Evolutionary conservation across 2,888 invertebrate species (phyloP), one percentile per base, ranked within the genome.

Genomic region (Pammene aurita): DNA sequence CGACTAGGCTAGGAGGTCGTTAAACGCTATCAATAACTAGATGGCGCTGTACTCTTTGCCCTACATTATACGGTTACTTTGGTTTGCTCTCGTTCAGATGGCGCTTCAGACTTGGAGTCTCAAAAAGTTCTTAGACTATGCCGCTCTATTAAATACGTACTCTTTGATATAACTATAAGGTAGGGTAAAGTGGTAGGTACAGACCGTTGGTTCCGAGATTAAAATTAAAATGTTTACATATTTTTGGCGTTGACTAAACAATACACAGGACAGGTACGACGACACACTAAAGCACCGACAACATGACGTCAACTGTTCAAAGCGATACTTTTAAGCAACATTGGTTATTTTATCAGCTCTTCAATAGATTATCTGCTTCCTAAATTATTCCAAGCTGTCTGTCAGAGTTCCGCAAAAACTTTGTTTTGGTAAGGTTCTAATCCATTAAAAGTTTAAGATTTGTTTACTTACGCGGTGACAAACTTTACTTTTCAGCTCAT

Each of bases 231-330:
- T 41, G 11, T 11, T 34, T 11, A 44, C 0, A n/a, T 26, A 54
- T 26, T 57, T 66, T 7, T 2, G 48, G 26, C 26, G 26, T 2
- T 44, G 50, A 58, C n/a, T 57, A 14, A 50, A 58, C 26, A 66
- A 57, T 46, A 18, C 14, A 2, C 48, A 48, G n/a, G n/a, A n/a
- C n/a, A 14, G n/a, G 4, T 55, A 34, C n/a, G 34, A 46, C n/a
- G 6, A n/a, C 14, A 48, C 10, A 13, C 26, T 34, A 26, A 26
- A 14, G 44, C 4, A 35, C 46, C 6, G 46, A 0, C 14, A 60
- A 14, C n/a, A 34, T 10, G 13, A n/a, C 18, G n/a, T 42, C 14
- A 16, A 38, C 13, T 10, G 6, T 50, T 48, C 16, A 50, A 50
- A 26, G 13, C 26, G 18, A 50, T 26, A 50, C 26, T 10, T 16